Conservation (phyloP, 2,113 vertebrate species). For the Bungarus multicinctus region DNA sequence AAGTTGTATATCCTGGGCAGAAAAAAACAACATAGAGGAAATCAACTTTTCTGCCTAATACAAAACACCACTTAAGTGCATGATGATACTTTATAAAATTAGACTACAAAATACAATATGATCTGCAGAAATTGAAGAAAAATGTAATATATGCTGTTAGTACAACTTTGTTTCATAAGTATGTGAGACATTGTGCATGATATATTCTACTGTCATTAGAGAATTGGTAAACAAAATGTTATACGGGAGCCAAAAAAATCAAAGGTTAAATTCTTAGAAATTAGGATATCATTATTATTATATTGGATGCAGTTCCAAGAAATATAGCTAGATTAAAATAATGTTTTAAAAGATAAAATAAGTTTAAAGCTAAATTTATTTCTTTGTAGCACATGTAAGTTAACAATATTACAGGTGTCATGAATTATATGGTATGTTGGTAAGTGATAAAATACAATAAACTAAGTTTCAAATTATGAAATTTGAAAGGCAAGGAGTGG, state of each 20-base stretch:
- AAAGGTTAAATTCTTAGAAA: conserved; percentile 43
- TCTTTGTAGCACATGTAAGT: conserved; percentile 39
- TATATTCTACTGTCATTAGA: conserved; percentile 23
- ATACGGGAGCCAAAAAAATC: conserved; percentile 37
- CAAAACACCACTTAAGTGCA: conserved; percentile 67
- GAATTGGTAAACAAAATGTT: conserved; percentile 35
- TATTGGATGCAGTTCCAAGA: conserved; percentile 46
- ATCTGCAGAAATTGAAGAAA: conserved; percentile 53
- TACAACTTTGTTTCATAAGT: conserved; percentile 18
- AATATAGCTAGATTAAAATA: conserved; percentile 13
- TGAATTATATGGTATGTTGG: conserved; percentile 42
- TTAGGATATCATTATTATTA: conserved; percentile 36
- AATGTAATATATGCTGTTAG: conserved; percentile 45
- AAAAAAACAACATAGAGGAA: conserved; percentile 56
- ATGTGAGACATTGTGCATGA: conserved; percentile 38
- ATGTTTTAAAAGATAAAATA: conserved; percentile 40
- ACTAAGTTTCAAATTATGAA: conserved; percentile 51
- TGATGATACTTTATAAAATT: conserved; percentile 61
- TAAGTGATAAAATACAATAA: conserved; percentile 42
- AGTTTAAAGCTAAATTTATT: conserved; percentile 36
- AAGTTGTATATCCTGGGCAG: conserved; percentile 61
- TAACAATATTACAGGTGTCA: conserved; percentile 47
- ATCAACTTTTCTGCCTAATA: conserved; percentile 62
- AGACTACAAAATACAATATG: conserved; percentile 52
- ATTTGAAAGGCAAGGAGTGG: conserved; percentile 63